Evolutionary conservation across 2,888 invertebrate genomes (phyloP).

Genomic region (Apotomis betuletana): DNA sequence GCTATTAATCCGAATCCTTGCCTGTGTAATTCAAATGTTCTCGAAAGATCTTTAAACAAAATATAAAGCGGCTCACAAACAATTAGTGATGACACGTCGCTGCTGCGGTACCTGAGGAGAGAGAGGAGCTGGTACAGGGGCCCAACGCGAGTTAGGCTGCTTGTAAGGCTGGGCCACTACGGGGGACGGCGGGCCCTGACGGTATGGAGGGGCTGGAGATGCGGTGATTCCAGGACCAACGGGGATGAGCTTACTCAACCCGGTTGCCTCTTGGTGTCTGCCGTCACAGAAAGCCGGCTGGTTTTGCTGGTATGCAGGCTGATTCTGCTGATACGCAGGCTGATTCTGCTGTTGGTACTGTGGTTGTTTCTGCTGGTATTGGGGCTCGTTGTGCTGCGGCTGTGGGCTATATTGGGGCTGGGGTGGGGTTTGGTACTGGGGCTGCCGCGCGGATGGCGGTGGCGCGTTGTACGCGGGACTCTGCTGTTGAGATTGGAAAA

Average conservation of each 20-base stretch:
- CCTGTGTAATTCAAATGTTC: neutral
- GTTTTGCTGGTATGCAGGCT: conserved; percentile 48
- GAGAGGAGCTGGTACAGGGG: conserved; percentile 76
- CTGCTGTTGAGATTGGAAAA: conserved; percentile 63
- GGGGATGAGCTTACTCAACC: conserved; percentile 78
- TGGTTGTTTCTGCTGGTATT: conserved; percentile 40
- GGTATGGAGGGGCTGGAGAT: conserved; percentile 59
- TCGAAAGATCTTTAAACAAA: neutral
- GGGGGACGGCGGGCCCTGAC: conserved; percentile 69
- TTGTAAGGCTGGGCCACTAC: conserved; percentile 70
- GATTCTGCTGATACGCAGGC: conserved; percentile 44
- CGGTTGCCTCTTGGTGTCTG: conserved; percentile 69
- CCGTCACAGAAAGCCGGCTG: conserved; percentile 69
- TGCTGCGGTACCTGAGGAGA: conserved; percentile 75
- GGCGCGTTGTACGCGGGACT: conserved; percentile 78
- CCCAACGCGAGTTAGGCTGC: conserved; percentile 76
- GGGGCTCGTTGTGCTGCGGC: conserved; percentile 42
- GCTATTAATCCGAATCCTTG: too few relatives aligned
- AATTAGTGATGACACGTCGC: conserved; percentile 40
- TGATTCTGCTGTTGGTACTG: conserved; percentile 43
- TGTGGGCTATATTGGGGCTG: conserved; percentile 40
- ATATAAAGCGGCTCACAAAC: neutral
- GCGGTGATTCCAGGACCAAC: conserved; percentile 70
- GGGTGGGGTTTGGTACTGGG: conserved; percentile 39
- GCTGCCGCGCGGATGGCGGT: conserved; percentile 64